Base-by-base conservation (phyloP, 37 sponge, comb jelly and placozoan genomes). In the Cladorhizidae sp. region DNA sequence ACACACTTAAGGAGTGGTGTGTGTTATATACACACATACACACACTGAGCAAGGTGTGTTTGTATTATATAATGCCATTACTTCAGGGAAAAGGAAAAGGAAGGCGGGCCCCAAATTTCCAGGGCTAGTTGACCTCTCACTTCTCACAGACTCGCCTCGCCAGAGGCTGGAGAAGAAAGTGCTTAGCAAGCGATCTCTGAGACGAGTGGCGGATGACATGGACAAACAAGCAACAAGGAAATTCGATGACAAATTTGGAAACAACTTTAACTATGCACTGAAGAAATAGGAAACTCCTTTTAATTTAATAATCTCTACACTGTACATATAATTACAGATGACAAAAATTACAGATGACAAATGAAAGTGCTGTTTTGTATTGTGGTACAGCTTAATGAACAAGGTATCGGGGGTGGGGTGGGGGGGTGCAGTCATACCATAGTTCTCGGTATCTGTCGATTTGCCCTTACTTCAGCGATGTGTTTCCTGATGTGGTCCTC, bases 261-360 rank as follows among this genome's bases (percentile, higher is more conserved):
- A 87, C 76, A 85, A 78, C 39, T 93, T 84, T 32, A 93, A 93
- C 62, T 93, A 93, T 78, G 82, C 91, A 28, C 68, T 91, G 32
- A 73, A 70, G 26, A 80, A 75, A 9, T 84, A 45, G 82, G 2
- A 45, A 41, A 43, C 22, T 7, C 2, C 51, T 45, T 43, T 2
- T 22, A 32, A 55, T 75, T 55, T 17, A 57, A 12, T 75, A 70
- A 11, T 23, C 28, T 28, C 20, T 25, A 9, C n/a, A n/a, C n/a
- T n/a, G n/a, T n/a, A n/a, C 9, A 25, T 64, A 23, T 64, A 22
- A 26, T 25, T n/a, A n/a, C n/a, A n/a, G 9, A 45, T 45, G 49
- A 45, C 49, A 45, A 45, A 45, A 12, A 45, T 45, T n/a, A n/a
- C n/a, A n/a, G n/a, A n/a, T n/a, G n/a, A n/a, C n/a, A n/a, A n/a